Evolutionary conservation across 2,113 vertebrate genomes (phyloP).

Genomic region (Papio anubis): DNA sequence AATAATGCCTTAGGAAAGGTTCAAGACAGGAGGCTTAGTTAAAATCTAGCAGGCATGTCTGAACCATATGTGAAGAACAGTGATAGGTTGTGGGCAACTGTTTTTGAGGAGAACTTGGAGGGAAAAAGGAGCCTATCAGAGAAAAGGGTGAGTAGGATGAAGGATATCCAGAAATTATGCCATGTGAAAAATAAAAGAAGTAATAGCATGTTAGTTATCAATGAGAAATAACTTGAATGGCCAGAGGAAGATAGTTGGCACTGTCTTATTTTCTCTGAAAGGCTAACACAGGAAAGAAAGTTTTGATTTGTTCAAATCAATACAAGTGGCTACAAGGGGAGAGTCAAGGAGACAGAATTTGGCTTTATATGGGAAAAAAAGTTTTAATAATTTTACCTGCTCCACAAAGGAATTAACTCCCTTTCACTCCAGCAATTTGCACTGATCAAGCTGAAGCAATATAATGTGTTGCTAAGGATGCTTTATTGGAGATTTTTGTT

Average conservation of each 20-base stretch:
- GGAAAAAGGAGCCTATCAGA: background rate
- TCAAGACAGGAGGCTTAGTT: background rate
- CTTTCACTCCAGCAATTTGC: constrained; percentile 46
- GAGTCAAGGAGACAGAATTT: background rate
- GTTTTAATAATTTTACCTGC: constrained; percentile 37
- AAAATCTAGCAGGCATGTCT: background rate
- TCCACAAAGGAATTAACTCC: constrained; percentile 20
- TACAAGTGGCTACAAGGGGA: background rate
- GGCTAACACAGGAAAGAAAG: background rate
- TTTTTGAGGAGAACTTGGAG: background rate
- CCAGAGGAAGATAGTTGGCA: background rate
- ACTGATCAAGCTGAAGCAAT: background rate
- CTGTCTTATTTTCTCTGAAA: constrained; percentile 20
- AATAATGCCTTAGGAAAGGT: background rate
- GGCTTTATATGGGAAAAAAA: constrained; percentile 17
- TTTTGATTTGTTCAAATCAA: constrained; percentile 41
- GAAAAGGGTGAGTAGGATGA: background rate
- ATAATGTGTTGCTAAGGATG: background rate
- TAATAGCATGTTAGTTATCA: background rate
- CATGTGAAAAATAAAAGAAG: background rate
- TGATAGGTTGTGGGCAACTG: background rate
- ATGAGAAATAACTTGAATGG: background rate
- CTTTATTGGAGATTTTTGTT: background rate
- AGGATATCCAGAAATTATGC: background rate
- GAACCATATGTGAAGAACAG: background rate